Percentiles rank a stretch among this genome's conserved stretches.
Conservation (phyloP, 1,140 invertebrate genomes). For the Drosophila carrolli region DNA sequence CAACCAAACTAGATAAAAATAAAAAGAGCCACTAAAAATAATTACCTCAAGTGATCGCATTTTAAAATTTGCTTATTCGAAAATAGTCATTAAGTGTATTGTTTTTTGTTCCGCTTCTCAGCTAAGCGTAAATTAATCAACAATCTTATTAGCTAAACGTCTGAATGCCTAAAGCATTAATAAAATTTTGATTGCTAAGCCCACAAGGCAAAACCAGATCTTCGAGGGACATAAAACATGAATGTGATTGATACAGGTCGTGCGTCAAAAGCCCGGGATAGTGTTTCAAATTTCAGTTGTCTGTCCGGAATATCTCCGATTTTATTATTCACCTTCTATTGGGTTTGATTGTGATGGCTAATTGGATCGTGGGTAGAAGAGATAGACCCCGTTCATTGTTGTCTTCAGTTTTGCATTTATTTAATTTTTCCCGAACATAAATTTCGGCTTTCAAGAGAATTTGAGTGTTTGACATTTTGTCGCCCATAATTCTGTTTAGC, state of each 20-base stretch:
- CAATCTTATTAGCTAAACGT: conserved; percentile 67
- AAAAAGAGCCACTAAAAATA: conserved; percentile 1
- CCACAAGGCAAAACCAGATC: conserved; percentile 41
- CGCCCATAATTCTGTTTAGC: conserved; percentile 44
- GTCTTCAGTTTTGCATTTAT: conserved; percentile 8
- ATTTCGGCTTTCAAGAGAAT: conserved; percentile 8
- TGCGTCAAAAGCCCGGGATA: conserved; percentile 16
- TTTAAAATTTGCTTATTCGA: background rate
- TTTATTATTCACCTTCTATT: conserved; percentile 32
- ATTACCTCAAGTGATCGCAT: background rate
- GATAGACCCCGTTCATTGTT: conserved; percentile 16
- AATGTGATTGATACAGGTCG: conserved; percentile 48
- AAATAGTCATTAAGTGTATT: conserved; percentile 1
- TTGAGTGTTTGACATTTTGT: conserved; percentile 44
- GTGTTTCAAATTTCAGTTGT: conserved; percentile 11
- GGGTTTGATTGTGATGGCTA: conserved; percentile 17
- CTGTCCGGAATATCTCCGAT: conserved; percentile 1
- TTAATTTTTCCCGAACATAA: conserved; percentile 37
- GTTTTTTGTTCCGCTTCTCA: conserved; percentile 32
- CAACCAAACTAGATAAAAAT: background rate
- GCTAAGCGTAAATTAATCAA: conserved; percentile 45
- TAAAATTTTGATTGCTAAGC: conserved; percentile 50
- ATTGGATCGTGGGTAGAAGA: conserved; percentile 31
- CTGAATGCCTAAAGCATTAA: conserved; percentile 45
- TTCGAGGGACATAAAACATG: conserved; percentile 11